Conservation (phyloP, 1,140 invertebrate genomes). For the Apocrypta bakeri region DNA sequence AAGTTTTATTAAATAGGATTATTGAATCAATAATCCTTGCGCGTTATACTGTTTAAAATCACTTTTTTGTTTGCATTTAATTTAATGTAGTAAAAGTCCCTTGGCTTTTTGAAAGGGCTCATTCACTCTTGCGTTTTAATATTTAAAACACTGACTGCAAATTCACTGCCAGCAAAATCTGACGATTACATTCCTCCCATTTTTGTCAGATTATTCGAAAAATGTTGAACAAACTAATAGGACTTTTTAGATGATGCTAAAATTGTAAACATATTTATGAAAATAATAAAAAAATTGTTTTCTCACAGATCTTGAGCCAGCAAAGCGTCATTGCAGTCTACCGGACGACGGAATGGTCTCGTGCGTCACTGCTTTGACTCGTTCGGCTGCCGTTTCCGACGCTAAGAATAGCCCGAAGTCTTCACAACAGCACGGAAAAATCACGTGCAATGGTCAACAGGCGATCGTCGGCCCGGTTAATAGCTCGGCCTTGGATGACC, state of each 20-base stretch:
- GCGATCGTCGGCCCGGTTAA: slow-evolving; percentile 25
- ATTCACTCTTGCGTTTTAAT: not conserved
- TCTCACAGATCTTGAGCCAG: slow-evolving; percentile 65
- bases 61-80: not conserved
- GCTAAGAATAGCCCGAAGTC: slow-evolving; percentile 65
- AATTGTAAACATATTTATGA: no score
- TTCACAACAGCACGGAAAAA: slow-evolving; percentile 42
- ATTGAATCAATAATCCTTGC: not conserved
- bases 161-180: not conserved
- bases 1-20: no score
- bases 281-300: slow-evolving; percentile 8
- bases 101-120: not conserved
- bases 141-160: not conserved
- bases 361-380: slow-evolving; percentile 69
- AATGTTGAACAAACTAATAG: no score
- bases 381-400: slow-evolving; percentile 65
- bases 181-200: not conserved
- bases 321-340: slow-evolving; percentile 64
- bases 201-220: no score
- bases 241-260: no score
- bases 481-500: slow-evolving; percentile 81
- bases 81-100: not conserved
- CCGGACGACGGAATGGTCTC: slow-evolving; percentile 69
- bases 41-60: not conserved
- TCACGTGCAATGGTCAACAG: not conserved